Evolutionary conservation across 2,888 invertebrate genomes (phyloP).

Genomic region (Branchellion lobata): DNA sequence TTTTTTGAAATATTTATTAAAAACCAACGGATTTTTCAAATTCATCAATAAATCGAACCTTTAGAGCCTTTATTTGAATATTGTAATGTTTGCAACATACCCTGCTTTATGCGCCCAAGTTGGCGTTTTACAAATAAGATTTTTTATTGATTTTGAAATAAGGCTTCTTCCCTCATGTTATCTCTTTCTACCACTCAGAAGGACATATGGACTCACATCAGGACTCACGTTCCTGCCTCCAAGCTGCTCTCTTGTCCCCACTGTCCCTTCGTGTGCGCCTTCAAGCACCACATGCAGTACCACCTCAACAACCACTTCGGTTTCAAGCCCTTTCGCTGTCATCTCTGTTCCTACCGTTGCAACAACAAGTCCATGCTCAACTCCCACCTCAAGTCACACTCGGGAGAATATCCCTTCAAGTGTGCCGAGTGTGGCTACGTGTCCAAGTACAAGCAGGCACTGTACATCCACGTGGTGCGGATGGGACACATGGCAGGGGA

Average conservation of each 20-base stretch:
- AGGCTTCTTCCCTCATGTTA: no score
- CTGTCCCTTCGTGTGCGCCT: conserved; percentile 46
- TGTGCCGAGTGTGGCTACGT: conserved; percentile 43
- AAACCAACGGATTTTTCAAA: neutral
- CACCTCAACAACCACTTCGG: conserved; percentile 47
- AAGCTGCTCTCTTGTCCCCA: conserved; percentile 45
- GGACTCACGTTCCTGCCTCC: conserved; percentile 43
- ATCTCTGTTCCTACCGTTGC: conserved; percentile 42
- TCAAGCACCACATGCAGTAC: conserved; percentile 48
- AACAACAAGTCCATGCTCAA: conserved; percentile 48
- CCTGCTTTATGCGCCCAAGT: no score
- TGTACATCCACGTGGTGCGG: conserved; percentile 41
- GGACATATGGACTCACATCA: conserved; percentile 45
- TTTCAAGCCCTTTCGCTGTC: conserved; percentile 43
- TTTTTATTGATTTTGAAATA: no score
- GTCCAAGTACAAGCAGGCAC: conserved; percentile 43
- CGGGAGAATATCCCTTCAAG: conserved; percentile 43
- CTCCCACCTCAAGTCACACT: conserved; percentile 44
- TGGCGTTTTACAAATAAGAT: no score
- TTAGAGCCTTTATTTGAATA: no score
- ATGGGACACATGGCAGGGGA: neutral
- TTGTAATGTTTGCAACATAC: no score
- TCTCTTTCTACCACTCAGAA: no score
- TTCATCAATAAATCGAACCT: no score
- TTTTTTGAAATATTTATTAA: neutral